A percentile compares a stretch with the other conserved stretches of the same genome.
Conservation (phyloP, 2,113 vertebrate species). For the Platycercus adscitus region DNA sequence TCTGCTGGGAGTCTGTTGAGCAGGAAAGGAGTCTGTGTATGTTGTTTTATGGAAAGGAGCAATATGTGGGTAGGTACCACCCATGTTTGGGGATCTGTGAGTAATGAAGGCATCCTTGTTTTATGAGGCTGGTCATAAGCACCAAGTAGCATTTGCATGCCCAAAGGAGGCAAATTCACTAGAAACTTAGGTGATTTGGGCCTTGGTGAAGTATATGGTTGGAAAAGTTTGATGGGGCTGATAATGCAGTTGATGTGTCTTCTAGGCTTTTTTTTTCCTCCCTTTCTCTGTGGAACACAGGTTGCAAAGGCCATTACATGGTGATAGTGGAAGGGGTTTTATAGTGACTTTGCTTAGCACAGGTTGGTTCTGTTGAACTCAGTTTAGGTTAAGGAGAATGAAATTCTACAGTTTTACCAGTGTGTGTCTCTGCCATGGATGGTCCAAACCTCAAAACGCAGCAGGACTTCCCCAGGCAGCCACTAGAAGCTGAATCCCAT, state of each 20-base stretch:
- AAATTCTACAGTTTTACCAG: background rate
- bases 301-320: background rate
- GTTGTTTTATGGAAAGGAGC: background rate
- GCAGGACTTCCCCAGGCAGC: background rate
- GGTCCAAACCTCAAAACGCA: background rate
- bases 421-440: rapidly evolving
- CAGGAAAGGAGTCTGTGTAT: background rate
- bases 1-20: background rate
- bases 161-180: background rate
- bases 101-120: background rate
- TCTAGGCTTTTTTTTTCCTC: background rate
- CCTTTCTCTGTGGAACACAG: background rate
- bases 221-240: background rate
- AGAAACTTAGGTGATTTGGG: background rate
- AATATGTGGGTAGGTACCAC: background rate
- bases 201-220: background rate
- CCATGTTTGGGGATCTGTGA: rapidly evolving
- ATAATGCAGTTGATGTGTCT: background rate
- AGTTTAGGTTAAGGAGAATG: background rate
- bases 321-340: background rate
- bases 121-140: background rate
- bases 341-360: background rate
- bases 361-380: background rate
- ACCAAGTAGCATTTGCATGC: background rate
- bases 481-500: background rate